These are phyloP conservation scores for Aegotheles bennettii DNA, from an alignment of 2,113 vertebrate species.

Conservation along the genomic window DNA sequence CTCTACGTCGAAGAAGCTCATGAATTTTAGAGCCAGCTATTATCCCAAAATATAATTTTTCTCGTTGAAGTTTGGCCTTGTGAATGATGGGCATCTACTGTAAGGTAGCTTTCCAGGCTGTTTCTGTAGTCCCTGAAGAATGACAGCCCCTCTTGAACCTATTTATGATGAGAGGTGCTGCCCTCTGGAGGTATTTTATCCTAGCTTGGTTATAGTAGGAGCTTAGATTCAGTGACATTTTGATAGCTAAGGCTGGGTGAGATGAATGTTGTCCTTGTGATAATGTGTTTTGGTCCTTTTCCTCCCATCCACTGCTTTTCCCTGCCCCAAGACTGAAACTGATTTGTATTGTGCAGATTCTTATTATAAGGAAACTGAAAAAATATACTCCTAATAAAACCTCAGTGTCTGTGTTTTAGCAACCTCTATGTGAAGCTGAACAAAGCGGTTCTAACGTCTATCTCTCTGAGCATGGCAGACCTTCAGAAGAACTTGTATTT, in stretches of 20 bases:
- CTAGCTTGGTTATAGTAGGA: not conserved
- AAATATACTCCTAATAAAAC: not conserved
- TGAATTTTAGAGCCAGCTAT: not conserved
- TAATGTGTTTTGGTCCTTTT: not conserved
- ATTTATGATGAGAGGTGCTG: not conserved
- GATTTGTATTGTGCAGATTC: not conserved
- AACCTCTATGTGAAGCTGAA: not conserved
- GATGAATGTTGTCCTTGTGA: not conserved
- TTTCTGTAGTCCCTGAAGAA: not conserved
- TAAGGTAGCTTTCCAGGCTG: not conserved
- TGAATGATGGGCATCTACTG: not conserved
- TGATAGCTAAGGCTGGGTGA: not conserved
- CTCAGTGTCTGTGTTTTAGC: slow-evolving; percentile 50
- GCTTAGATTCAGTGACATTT: not conserved
- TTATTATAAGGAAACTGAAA: not conserved
- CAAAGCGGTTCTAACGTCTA: not conserved
- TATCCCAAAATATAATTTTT: not conserved
- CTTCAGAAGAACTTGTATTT: not conserved
- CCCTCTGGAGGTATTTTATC: not conserved
- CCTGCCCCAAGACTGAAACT: not conserved
- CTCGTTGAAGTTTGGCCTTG: not conserved
- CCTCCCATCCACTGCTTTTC: not conserved
- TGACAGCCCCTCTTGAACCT: not conserved
- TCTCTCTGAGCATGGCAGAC: not conserved
- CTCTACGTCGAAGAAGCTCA: not conserved